Percentiles rank a stretch among this genome's conserved stretches.
phyloP scores from a whole-genome alignment of 2,888 invertebrate species.

The Apamea crenata region DNA sequence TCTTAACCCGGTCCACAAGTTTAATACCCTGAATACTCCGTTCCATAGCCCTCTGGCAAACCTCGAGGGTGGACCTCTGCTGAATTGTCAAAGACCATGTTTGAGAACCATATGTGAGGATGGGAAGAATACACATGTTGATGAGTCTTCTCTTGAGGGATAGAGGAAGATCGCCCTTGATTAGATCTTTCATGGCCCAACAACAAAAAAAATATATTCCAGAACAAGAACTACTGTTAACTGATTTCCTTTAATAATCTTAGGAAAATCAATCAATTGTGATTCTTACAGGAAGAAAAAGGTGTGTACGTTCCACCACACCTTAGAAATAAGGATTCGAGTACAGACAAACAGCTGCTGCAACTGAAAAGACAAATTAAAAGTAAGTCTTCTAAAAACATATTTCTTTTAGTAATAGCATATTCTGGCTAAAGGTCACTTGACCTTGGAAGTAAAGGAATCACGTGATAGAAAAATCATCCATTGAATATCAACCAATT shows the following conservation, averaged over 20 bases:
- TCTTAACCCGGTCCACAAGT: too few relatives aligned
- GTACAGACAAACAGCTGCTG: constrained; percentile 90
- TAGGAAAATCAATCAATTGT: background rate
- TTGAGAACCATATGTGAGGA: too few relatives aligned
- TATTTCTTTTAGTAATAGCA: background rate
- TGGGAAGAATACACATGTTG: too few relatives aligned
- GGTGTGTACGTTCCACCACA: constrained; percentile 96
- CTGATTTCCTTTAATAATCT: background rate
- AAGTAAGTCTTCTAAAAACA: constrained; percentile 86
- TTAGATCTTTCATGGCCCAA: too few relatives aligned
- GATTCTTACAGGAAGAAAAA: constrained; percentile 80
- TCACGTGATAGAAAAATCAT: background rate
- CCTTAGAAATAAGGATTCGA: constrained; percentile 90
- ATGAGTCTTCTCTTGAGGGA: too few relatives aligned
- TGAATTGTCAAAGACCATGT: too few relatives aligned
- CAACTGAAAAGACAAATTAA: constrained; percentile 95
- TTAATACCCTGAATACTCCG: too few relatives aligned
- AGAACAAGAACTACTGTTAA: background rate
- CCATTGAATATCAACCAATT: background rate
- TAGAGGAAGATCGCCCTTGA: too few relatives aligned
- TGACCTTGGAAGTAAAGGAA: background rate
- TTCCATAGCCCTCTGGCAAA: too few relatives aligned
- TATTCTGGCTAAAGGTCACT: background rate
- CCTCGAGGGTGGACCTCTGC: too few relatives aligned
- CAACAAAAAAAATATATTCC: background rate